Evolutionary conservation across 2,888 invertebrate genomes (phyloP).

Genomic region (Salpingus planirostris): DNA sequence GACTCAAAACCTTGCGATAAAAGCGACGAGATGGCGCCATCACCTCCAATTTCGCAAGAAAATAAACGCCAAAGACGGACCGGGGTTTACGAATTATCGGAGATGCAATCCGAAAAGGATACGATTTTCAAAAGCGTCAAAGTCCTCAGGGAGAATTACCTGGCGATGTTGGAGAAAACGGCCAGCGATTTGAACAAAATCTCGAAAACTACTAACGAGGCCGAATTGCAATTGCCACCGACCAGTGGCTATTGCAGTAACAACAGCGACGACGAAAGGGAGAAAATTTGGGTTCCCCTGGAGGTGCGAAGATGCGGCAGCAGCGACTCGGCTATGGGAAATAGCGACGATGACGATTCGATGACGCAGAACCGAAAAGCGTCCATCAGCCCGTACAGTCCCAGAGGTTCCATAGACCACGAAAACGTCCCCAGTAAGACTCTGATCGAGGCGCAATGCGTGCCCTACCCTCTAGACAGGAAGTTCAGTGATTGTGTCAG

Average conservation of each 20-base stretch:
- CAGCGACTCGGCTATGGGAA: slow-evolving; percentile 45
- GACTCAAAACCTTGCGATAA: background rate
- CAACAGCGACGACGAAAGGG: slow-evolving; percentile 36
- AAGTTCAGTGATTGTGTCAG: slow-evolving; percentile 44
- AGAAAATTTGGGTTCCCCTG: slow-evolving; percentile 22
- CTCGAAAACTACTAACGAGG: slow-evolving; percentile 11
- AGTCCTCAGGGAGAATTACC: slow-evolving; percentile 31
- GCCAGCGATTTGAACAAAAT: slow-evolving; percentile 16
- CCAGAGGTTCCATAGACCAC: slow-evolving; percentile 37
- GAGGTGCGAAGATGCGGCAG: slow-evolving; percentile 43
- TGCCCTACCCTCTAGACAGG: slow-evolving; percentile 43
- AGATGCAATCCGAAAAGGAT: slow-evolving; percentile 13
- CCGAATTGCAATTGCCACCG: slow-evolving; percentile 30
- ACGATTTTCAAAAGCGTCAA: slow-evolving; percentile 33
- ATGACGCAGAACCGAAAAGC: too few relatives aligned
- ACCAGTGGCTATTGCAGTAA: slow-evolving; percentile 38
- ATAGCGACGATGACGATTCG: slow-evolving; percentile 46
- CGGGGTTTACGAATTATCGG: slow-evolving; percentile 35
- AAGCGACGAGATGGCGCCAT: slow-evolving; percentile 21
- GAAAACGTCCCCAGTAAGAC: slow-evolving; percentile 41
- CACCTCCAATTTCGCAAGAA: slow-evolving; percentile 10
- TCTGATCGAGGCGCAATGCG: slow-evolving; percentile 49
- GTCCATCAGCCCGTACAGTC: slow-evolving; percentile 30
- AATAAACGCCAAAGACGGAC: slow-evolving; percentile 31
- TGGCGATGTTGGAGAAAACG: slow-evolving; percentile 32